Evolutionary conservation across 1,140 invertebrate species (phyloP).

Genomic region (Drosophila willistoni): DNA sequence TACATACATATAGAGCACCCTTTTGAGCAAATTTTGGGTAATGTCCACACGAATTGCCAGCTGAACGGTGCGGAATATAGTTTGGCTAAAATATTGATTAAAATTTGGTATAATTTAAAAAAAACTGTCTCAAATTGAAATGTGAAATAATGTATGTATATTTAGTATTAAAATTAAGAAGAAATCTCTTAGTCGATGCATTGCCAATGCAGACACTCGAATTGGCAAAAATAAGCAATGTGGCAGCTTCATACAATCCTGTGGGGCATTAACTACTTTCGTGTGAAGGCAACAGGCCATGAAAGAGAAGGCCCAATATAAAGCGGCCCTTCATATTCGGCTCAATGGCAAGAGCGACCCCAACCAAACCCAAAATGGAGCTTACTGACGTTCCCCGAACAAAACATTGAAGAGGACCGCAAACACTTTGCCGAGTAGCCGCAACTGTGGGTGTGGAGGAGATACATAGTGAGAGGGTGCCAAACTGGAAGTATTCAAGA

Average conservation of each 20-base stretch:
- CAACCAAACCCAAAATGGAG: neutral
- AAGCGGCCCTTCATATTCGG: neutral
- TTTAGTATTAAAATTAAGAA: neutral
- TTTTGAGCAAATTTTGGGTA: too few relatives aligned
- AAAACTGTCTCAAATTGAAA: too few relatives aligned
- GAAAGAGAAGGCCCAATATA: neutral
- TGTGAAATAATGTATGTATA: too few relatives aligned
- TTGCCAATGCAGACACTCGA: neutral
- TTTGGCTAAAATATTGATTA: too few relatives aligned
- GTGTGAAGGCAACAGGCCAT: neutral
- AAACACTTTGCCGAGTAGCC: conserved; percentile 12
- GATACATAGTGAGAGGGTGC: neutral
- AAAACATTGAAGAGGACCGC: conserved; percentile 7
- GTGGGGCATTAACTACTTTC: neutral
- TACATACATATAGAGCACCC: conserved; percentile 7
- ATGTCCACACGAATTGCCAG: too few relatives aligned
- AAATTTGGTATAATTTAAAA: too few relatives aligned
- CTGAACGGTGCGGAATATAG: too few relatives aligned
- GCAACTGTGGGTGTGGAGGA: neutral
- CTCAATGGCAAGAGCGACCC: neutral
- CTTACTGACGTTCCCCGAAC: neutral
- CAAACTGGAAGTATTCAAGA: neutral
- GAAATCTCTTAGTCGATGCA: neutral
- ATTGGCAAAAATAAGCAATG: neutral
- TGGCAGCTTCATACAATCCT: neutral